Percentiles rank a stretch among this genome's conserved stretches.
Conservation (phyloP, 2,888 invertebrate species). For the Agrochola lychnidis region DNA sequence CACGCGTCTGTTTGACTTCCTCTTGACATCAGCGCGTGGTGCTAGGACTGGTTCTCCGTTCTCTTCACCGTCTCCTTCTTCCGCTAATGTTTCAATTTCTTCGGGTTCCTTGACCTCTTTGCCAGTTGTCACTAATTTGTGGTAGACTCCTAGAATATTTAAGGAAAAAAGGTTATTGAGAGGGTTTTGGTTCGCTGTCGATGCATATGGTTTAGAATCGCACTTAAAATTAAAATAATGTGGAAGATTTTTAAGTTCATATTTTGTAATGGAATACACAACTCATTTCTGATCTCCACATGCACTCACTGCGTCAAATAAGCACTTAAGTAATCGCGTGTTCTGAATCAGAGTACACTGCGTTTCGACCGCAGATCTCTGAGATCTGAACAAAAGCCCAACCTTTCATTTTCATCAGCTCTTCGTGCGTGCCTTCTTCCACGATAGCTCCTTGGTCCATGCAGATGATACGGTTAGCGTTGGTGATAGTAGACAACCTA, state of each 20-base stretch:
- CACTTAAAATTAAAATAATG: background rate
- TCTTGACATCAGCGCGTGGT: slow-evolving; percentile 78
- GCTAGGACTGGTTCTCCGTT: slow-evolving; percentile 72
- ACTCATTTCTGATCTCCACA: background rate
- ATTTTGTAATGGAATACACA: background rate
- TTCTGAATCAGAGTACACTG: background rate
- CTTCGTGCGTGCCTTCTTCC: slow-evolving; percentile 94
- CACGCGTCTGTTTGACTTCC: slow-evolving; percentile 80
- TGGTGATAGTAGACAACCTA: slow-evolving; percentile 93
- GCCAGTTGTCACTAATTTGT: slow-evolving; percentile 92
- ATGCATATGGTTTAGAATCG: background rate
- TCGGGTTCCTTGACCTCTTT: slow-evolving; percentile 84
- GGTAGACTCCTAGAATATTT: slow-evolving; percentile 79
- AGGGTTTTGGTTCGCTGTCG: background rate
- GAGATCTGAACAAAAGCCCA: background rate
- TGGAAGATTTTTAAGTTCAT: background rate
- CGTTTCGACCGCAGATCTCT: background rate
- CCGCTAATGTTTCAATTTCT: slow-evolving; percentile 80
- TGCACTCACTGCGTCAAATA: background rate
- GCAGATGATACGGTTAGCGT: slow-evolving; percentile 93
- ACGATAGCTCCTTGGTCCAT: slow-evolving; percentile 93
- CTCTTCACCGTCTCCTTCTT: slow-evolving; percentile 78
- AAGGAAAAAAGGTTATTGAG: background rate
- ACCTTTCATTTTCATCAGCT: slow-evolving; percentile 92
- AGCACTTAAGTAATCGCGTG: background rate